Evolutionary conservation across 1,140 invertebrate genomes (phyloP).

Genomic region (Bombus difficillimus): DNA sequence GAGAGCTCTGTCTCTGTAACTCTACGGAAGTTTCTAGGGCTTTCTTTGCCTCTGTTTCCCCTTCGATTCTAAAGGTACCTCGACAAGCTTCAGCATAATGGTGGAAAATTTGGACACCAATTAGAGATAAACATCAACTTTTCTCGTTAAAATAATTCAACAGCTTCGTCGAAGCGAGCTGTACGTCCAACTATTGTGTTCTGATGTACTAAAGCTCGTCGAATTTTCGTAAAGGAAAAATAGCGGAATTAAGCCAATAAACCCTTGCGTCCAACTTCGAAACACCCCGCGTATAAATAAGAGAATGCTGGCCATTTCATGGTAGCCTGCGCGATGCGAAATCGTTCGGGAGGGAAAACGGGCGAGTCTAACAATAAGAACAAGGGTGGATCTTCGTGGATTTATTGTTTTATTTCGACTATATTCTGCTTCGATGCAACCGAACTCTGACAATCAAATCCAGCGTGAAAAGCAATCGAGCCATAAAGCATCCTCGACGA

Average conservation of each 20-base stretch:
- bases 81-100: neutral
- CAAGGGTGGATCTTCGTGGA: neutral
- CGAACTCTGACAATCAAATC: neutral
- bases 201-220: neutral
- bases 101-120: neutral
- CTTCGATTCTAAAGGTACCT: neutral
- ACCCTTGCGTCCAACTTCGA: too few relatives aligned
- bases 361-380: neutral
- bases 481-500: neutral
- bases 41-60: neutral
- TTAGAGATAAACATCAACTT: neutral
- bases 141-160: neutral
- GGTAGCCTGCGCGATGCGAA: neutral
- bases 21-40: neutral
- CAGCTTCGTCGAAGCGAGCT: neutral
- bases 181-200: neutral
- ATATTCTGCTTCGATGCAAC: neutral
- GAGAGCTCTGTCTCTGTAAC: neutral
- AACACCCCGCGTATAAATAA: too few relatives aligned
- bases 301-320: too few relatives aligned
- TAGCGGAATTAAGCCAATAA: neutral
- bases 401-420: neutral
- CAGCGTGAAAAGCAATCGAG: constrained; percentile 2
- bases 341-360: neutral
- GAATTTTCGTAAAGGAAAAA: neutral